Evolutionary conservation across 2,113 vertebrate genomes (phyloP).

Genomic region (Puntigrus tetrazona): DNA sequence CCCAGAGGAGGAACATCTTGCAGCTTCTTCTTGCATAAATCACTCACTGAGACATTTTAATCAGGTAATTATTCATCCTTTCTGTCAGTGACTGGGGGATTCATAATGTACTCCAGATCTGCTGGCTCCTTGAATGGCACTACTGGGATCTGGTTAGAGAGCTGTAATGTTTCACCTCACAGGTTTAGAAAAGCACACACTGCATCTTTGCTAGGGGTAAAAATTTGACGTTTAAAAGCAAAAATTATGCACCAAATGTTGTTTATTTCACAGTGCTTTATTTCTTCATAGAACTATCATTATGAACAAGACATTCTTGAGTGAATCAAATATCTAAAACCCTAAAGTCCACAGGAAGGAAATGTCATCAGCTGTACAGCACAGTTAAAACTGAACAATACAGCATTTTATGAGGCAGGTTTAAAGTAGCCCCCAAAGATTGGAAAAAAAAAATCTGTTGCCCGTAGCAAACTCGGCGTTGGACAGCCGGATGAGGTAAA

Average conservation of each 20-base stretch:
- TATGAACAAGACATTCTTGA: conserved; percentile 4
- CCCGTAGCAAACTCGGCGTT: neutral
- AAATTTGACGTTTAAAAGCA: neutral
- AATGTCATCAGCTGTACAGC: neutral
- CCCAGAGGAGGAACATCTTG: conserved; percentile 17
- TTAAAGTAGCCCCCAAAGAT: neutral
- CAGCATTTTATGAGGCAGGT: neutral
- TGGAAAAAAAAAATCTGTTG: neutral
- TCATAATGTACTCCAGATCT: conserved; percentile 29
- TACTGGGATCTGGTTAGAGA: conserved; percentile 28
- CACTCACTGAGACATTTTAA: conserved; percentile 38
- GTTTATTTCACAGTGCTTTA: neutral
- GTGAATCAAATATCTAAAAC: conserved; percentile 4
- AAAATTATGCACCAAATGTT: neutral
- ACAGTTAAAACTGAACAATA: neutral
- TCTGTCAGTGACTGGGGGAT: conserved; percentile 31
- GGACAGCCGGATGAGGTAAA: neutral
- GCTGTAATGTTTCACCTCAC: conserved; percentile 26
- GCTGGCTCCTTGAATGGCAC: conserved; percentile 10
- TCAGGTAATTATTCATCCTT: conserved; percentile 22
- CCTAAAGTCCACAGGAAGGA: neutral
- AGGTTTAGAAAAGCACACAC: neutral
- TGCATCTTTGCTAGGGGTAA: neutral
- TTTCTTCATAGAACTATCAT: neutral
- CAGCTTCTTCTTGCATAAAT: conserved; percentile 33